Evolutionary conservation across 2,888 invertebrate genomes (phyloP).

Genomic region (Drosophila tanythrix): DNA sequence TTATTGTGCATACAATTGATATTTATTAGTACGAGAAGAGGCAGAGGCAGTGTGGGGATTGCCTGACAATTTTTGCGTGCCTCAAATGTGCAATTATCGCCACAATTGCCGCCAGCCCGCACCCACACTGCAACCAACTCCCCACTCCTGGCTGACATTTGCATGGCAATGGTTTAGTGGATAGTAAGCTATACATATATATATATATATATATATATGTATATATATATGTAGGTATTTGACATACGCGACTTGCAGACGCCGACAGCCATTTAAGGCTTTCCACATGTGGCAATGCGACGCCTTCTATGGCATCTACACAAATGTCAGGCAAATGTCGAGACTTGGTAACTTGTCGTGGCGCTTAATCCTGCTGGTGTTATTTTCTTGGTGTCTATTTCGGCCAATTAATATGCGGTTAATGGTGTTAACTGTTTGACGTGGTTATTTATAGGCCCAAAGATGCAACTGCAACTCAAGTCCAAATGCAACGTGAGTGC

Average conservation of each 20-base stretch:
- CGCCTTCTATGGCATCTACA: slow-evolving; percentile 58
- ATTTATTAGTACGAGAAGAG: slow-evolving; percentile 62
- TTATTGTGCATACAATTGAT: slow-evolving; percentile 50
- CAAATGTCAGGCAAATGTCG: slow-evolving; percentile 74
- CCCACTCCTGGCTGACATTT: slow-evolving; percentile 40
- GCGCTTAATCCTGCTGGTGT: slow-evolving; percentile 61
- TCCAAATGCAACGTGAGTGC: slow-evolving; percentile 58
- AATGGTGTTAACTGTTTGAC: slow-evolving; percentile 76
- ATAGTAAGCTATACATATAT: neutral
- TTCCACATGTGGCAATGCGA: slow-evolving; percentile 46
- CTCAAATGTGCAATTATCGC: slow-evolving; percentile 69
- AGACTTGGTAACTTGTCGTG: slow-evolving; percentile 30
- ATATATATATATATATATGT: neutral
- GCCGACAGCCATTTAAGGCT: slow-evolving; percentile 65
- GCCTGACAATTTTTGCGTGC: slow-evolving; percentile 56
- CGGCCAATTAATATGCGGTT: slow-evolving; percentile 81
- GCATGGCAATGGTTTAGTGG: slow-evolving; percentile 25
- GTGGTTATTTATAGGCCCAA: slow-evolving; percentile 72
- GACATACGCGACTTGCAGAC: slow-evolving; percentile 49
- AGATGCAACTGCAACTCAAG: slow-evolving; percentile 66
- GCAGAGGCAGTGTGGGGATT: neutral
- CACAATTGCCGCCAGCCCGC: slow-evolving; percentile 34
- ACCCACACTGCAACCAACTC: slow-evolving; percentile 19
- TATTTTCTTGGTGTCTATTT: slow-evolving; percentile 66
- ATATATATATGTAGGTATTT: slow-evolving; percentile 12